Percentiles rank a stretch among this genome's conserved stretches.
These are phyloP conservation scores for Pachyuromys duprasi DNA, from an alignment of 2,797 vertebrate genomes.

Conservation along the genomic window DNA sequence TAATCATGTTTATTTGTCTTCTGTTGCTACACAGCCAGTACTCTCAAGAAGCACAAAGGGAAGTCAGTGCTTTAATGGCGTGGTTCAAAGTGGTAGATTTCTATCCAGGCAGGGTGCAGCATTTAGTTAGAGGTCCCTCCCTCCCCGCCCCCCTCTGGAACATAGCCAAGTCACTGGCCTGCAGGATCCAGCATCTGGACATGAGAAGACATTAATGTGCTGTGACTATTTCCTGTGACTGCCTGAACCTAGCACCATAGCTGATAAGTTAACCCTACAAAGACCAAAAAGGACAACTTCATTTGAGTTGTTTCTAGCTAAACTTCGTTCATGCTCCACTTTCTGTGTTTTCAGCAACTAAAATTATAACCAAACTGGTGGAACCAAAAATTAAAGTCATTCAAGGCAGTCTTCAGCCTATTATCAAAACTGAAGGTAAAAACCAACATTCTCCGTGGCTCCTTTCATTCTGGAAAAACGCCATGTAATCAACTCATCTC, in stretches of 20 bases:
- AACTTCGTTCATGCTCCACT: constrained; percentile 81
- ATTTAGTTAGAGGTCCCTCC: not conserved
- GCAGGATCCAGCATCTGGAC: not conserved
- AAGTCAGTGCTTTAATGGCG: constrained; percentile 52
- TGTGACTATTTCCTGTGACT: constrained; percentile 11
- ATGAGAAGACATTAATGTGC: not conserved
- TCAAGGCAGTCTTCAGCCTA: constrained; percentile 88
- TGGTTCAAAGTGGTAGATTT: constrained; percentile 39
- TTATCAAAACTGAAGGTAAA: constrained; percentile 89
- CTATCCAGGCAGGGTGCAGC: constrained; percentile 11
- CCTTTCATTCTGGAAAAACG: constrained; percentile 39
- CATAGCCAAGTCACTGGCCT: constrained; percentile 38
- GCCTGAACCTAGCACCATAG: not conserved
- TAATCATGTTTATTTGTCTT: constrained; percentile 68
- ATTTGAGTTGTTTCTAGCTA: constrained; percentile 55
- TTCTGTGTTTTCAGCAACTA: constrained; percentile 88
- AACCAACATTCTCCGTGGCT: constrained; percentile 58
- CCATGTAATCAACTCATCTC: constrained; percentile 63
- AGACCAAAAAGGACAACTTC: not conserved
- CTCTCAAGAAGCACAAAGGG: constrained; percentile 75
- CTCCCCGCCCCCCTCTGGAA: not conserved
- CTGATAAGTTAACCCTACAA: not conserved
- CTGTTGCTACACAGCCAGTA: constrained; percentile 39
- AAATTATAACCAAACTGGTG: constrained; percentile 85
- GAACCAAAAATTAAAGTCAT: constrained; percentile 89